Evolutionary conservation across 2,113 vertebrate genomes (phyloP).

Genomic region (Leucopsar rothschildi): DNA sequence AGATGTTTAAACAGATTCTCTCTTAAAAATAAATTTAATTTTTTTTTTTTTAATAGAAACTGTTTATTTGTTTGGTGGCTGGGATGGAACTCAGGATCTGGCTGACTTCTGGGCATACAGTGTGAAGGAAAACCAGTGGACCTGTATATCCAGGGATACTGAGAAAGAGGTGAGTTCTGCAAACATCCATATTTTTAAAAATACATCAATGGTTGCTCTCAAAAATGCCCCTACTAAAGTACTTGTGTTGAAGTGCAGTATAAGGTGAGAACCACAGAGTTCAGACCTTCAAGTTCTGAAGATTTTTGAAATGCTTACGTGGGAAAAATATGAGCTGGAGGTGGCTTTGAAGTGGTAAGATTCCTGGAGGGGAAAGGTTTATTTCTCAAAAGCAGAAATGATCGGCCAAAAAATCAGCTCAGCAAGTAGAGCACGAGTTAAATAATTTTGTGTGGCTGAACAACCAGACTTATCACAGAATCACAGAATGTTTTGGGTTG

Average conservation of each 20-base stretch:
- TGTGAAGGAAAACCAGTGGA: conserved; percentile 97
- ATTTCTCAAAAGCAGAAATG: conserved; percentile 5
- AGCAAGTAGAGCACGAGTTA: not conserved
- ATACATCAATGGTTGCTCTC: not conserved
- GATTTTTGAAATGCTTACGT: not conserved
- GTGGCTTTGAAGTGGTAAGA: not conserved
- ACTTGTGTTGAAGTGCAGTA: not conserved
- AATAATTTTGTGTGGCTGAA: not conserved
- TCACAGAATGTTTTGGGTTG: not conserved
- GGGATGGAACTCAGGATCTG: conserved; percentile 99
- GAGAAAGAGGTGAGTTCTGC: conserved; percentile 88
- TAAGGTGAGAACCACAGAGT: not conserved
- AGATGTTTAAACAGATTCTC: not conserved
- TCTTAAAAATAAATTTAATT: not conserved
- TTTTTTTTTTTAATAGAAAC: conserved; percentile 77
- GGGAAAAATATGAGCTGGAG: not conserved
- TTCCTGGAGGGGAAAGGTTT: not conserved
- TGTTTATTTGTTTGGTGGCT: conserved; percentile 97
- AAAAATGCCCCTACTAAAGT: not conserved
- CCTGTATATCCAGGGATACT: conserved; percentile 95
- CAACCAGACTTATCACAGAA: not conserved
- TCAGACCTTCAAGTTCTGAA: not conserved
- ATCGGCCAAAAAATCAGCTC: not conserved
- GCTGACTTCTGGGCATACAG: conserved; percentile 99
- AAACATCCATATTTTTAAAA: not conserved